Percentiles rank a stretch among this genome's conserved stretches.
These are phyloP conservation scores for Drosophila erecta DNA, from an alignment of 1,140 invertebrate genomes.

Conservation along the genomic window DNA sequence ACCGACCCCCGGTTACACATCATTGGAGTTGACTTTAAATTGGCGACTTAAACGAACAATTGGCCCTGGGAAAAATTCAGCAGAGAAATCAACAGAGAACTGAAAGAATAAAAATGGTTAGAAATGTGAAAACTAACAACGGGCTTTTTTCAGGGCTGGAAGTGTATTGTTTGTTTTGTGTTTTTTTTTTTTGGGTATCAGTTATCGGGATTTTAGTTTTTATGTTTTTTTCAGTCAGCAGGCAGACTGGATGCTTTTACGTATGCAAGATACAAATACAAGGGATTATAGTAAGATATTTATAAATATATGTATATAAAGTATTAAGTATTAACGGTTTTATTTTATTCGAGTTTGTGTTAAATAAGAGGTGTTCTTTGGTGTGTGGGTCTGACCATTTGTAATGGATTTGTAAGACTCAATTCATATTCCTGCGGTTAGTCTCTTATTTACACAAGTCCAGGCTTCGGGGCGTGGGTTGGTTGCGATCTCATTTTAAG, in stretches of 20 bases:
- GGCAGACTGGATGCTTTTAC: slow-evolving; percentile 48
- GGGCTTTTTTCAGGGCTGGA: slow-evolving; percentile 26
- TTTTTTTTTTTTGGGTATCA: slow-evolving; percentile 3
- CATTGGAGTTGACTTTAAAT: slow-evolving; percentile 60
- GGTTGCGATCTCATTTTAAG: slow-evolving; percentile 1
- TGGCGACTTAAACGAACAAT: slow-evolving; percentile 52
- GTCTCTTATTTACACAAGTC: slow-evolving; percentile 36
- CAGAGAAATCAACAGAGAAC: slow-evolving; percentile 21
- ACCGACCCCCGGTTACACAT: slow-evolving; percentile 33
- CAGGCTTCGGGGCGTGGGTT: slow-evolving; percentile 7
- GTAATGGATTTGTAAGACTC: slow-evolving; percentile 15
- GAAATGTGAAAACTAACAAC: slow-evolving; percentile 51
- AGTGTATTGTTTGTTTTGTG: slow-evolving; percentile 23
- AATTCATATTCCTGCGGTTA: slow-evolving; percentile 25
- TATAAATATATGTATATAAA: slow-evolving; percentile 17
- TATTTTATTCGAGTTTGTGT: slow-evolving; percentile 3
- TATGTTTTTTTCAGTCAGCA: slow-evolving; percentile 31
- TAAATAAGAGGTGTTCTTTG: slow-evolving; percentile 5
- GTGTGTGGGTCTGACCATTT: slow-evolving; percentile 12
- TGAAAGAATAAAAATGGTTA: slow-evolving; percentile 3
- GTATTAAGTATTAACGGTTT: slow-evolving; percentile 6
- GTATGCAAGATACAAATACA: slow-evolving; percentile 49
- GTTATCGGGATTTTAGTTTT: slow-evolving; percentile 4
- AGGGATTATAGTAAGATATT: slow-evolving; percentile 49
- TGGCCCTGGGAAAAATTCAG: slow-evolving; percentile 29